Base-by-base conservation (phyloP, 1,140 invertebrate species). In the Hestina assimilis region DNA sequence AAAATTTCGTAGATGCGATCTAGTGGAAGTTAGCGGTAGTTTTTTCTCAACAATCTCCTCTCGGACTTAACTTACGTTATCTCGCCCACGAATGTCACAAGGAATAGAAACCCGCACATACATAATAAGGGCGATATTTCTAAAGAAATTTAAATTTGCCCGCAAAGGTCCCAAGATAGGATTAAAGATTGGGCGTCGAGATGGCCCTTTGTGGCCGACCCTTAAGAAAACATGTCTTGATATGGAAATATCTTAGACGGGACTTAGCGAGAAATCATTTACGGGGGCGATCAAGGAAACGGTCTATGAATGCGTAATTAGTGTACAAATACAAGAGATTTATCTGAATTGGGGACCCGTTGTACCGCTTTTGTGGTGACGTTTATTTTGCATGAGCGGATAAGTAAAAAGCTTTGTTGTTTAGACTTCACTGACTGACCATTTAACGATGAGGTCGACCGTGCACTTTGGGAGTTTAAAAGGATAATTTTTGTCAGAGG, bases 131-230 rank as follows among this genome's bases (percentile, higher is more conserved):
- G 77, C 80, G 82, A 88, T 88, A 88, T 88, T 88, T 88, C 85
- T 88, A 88, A 88, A 88, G 85, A 88, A 88, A 88, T 88, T 88
- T 88, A 87, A 88, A 88, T 88, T 88, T 72, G 79, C 83, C 79
- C 82, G 85, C 83, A 88, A 88, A 88, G 85, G 85, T 85, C 82
- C 75, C 79, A 73, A 88, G 85, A 88, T 88, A 88, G 85, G 85
- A 88, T 88, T 88, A 88, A 87, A 88, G 85, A 88, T 88, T 88
- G 85, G 80, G 80, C 66, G 79, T 67, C 66, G 75, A 86, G 85
- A 87, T 85, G 84, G 80, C 77, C 80, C 77, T 86, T 88, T 88
- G 85, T 88, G 82, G 81, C 38, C 71, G 77, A 83, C 85, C 83
- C 81, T 88, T 82, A 84, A 86, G 84, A 85, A 87, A 88, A 86